Conservation (phyloP, 2,797 vertebrate species). For the Lateolabrax maculatus region DNA sequence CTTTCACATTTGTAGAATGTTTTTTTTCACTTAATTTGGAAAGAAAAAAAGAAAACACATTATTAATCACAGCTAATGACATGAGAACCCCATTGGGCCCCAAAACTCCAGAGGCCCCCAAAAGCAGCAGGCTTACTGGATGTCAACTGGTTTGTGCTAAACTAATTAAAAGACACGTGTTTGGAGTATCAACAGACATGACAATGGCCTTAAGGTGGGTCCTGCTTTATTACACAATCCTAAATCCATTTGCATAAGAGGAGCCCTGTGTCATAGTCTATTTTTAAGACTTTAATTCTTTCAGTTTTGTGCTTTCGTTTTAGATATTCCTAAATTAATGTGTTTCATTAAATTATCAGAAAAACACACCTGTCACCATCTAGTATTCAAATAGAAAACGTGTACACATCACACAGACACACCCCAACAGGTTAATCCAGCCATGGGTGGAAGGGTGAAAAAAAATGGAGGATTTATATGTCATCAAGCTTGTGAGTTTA, state of each 20-base stretch:
- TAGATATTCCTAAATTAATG: not conserved
- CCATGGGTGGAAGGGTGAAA: too few species aligned
- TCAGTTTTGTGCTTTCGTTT: not conserved
- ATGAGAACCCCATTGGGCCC: too few species aligned
- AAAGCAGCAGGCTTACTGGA: too few species aligned
- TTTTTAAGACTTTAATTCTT: not conserved
- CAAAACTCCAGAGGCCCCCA: not conserved
- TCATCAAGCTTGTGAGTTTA: not conserved
- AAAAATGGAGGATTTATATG: not conserved
- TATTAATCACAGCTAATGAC: too few species aligned
- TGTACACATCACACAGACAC: not conserved
- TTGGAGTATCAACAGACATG: too few species aligned
- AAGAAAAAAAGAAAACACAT: too few species aligned
- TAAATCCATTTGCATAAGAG: too few species aligned
- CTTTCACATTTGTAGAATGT: not conserved
- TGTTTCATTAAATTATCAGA: not conserved
- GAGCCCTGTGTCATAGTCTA: not conserved
- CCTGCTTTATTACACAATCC: not conserved
- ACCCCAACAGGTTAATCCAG: not conserved
- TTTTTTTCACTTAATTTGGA: too few species aligned
- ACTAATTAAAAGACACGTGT: not conserved
- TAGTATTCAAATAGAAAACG: not conserved
- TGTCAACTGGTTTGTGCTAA: not conserved
- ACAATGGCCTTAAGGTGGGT: not conserved
- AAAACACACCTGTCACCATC: not conserved